Percentiles rank a stretch among this genome's conserved stretches.
These are phyloP conservation scores for Pseudomugil tenellus DNA, from an alignment of 2,797 vertebrate species.

Conservation along the genomic window DNA sequence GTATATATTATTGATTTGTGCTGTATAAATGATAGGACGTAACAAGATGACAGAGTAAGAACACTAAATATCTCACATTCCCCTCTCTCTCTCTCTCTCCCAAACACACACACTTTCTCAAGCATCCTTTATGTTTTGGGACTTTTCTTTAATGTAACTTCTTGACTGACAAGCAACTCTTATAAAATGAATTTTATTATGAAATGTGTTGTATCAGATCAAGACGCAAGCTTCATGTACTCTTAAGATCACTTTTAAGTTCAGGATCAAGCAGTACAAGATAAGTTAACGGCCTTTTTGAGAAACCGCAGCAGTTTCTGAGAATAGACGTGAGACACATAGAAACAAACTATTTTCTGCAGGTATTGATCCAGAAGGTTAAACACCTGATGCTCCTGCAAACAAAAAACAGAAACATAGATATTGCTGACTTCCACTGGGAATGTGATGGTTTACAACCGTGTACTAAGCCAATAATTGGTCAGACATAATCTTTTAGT, in stretches of 20 bases:
- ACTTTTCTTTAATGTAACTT: too few relatives aligned
- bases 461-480: slow-evolving; percentile 60
- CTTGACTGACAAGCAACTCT: too few relatives aligned
- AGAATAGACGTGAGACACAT: neutral
- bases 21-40: too few relatives aligned
- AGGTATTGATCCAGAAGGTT: neutral
- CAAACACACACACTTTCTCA: neutral
- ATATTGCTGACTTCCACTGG: slow-evolving; percentile 24
- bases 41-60: too few relatives aligned
- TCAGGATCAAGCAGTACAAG: neutral
- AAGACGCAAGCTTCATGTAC: too few relatives aligned
- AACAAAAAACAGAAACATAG: slow-evolving; percentile 20
- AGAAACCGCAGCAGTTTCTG: neutral
- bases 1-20: too few relatives aligned
- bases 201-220: neutral
- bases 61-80: too few relatives aligned
- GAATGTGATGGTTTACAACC: slow-evolving; percentile 48
- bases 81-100: too few relatives aligned
- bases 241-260: too few relatives aligned
- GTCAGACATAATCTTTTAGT: slow-evolving; percentile 63
- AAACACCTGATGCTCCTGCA: neutral
- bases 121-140: neutral
- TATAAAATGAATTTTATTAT: too few relatives aligned
- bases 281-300: neutral
- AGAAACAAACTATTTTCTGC: neutral